phyloP scores from a whole-genome alignment of 1,140 invertebrate species.

The Anoplophora glabripennis region DNA sequence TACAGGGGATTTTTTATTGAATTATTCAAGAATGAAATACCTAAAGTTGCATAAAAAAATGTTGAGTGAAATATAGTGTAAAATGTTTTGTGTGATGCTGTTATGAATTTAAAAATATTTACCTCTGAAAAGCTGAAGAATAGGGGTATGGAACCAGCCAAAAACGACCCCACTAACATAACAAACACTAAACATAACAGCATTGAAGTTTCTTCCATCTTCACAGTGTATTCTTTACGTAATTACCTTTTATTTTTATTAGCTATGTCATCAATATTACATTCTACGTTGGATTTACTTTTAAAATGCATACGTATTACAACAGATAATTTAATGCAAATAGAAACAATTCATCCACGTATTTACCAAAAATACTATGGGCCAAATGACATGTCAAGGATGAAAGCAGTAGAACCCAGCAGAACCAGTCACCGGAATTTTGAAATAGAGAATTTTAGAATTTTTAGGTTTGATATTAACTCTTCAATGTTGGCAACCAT shows the following conservation, averaged over 20 bases:
- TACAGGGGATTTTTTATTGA: background rate
- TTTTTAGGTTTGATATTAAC: no score
- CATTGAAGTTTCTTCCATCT: slow-evolving; percentile 81
- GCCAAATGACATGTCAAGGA: no score
- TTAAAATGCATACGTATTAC: slow-evolving; percentile 35
- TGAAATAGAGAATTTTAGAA: no score
- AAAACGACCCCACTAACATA: slow-evolving; percentile 93
- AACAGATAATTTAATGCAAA: background rate
- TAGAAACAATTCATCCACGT: no score
- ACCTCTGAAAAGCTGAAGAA: slow-evolving; percentile 94
- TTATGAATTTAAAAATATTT: slow-evolving; percentile 35
- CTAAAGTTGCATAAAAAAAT: background rate
- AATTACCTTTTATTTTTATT: slow-evolving; percentile 11
- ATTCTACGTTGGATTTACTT: slow-evolving; percentile 6
- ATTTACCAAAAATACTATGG: no score
- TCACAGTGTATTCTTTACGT: slow-evolving; percentile 24
- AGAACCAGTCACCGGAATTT: no score
- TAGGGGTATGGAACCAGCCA: slow-evolving; percentile 90
- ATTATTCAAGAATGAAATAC: background rate
- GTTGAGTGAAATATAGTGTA: background rate
- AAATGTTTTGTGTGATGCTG: background rate
- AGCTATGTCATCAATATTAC: slow-evolving; percentile 2
- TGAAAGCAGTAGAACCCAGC: no score
- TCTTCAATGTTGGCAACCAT: no score
- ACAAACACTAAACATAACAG: slow-evolving; percentile 78